phyloP scores from a whole-genome alignment of 2,888 invertebrate genomes.

The Cephus pulcher region DNA sequence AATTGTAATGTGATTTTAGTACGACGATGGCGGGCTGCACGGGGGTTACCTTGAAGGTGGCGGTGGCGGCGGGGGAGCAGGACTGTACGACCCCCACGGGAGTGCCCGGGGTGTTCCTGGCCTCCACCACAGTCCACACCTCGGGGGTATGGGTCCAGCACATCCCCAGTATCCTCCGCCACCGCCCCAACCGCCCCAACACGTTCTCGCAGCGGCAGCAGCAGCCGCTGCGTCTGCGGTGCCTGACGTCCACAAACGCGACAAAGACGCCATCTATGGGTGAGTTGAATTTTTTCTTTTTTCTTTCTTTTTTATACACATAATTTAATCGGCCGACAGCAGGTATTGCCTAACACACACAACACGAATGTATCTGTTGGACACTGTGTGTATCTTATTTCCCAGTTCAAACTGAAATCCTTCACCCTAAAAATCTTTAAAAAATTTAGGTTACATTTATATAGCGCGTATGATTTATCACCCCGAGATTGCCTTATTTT shows the following conservation, averaged over 20 bases:
- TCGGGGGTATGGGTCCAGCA: constrained; percentile 68
- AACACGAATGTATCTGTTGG: neutral
- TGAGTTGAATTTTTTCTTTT: constrained; percentile 71
- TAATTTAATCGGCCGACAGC: neutral
- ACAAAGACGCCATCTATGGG: constrained; percentile 99
- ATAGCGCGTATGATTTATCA: constrained; percentile 54
- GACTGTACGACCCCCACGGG: constrained; percentile 83
- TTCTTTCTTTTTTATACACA: neutral
- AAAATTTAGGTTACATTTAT: neutral
- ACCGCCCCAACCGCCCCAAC: constrained; percentile 72
- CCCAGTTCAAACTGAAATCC: neutral
- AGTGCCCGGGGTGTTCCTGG: constrained; percentile 72
- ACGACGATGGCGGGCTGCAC: constrained; percentile 91
- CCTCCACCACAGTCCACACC: constrained; percentile 72
- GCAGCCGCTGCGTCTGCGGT: constrained; percentile 70
- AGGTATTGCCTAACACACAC: neutral
- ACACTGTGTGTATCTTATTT: neutral
- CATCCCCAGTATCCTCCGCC: constrained; percentile 83
- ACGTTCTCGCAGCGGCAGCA: constrained; percentile 83
- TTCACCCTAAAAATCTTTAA: neutral
- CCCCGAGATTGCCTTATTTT: constrained; percentile 58
- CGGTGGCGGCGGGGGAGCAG: constrained; percentile 72
- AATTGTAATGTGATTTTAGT: constrained; percentile 70
- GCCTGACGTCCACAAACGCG: constrained; percentile 95
- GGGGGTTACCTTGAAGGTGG: constrained; percentile 89